Evolutionary conservation across 1,140 invertebrate genomes (phyloP), one percentile per base, ranked within the genome.

Genomic region (Zaprionus taronus): DNA sequence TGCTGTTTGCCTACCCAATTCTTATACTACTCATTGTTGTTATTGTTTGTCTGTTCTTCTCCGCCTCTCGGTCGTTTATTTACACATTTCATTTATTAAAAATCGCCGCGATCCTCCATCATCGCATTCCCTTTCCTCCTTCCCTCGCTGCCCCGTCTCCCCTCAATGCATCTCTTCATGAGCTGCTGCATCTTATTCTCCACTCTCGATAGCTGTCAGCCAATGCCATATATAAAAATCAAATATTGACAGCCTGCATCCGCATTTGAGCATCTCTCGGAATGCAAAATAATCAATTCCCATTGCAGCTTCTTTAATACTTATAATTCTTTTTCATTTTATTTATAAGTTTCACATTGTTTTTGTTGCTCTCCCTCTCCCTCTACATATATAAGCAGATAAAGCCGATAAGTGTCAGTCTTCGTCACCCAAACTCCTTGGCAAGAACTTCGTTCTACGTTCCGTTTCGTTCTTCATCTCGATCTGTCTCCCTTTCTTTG

Each of bases 11-110:
- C 83, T 83, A 89, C 64, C 77, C 84, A 86, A 86, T 86, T 86
- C 84, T 80, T 80, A 66, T 75, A 34, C 74, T 56, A 34, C 75
- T 49, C 63, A 20, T 66, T 64, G 15, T 72, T 65, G 26, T 28
- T 28, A 26, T 26, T 26, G 53, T 47, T 47, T 72, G 31, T 67
- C 15, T 53, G 44, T 34, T 49, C 28, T 57, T 26, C 12, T 20
- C 31, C 31, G 31, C 31, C 41, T 63, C 34, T 24, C 17, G 34
- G 34, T 41, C 65, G 81, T 82, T 86, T 80, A 87, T 86, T 86
- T 84, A 86, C 83, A 89, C 84, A 86, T 86, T 86, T 80, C 83
- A 89, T 86, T 86, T 86, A 86, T 89, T 86, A 72, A 89, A 86
- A 89, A 83, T 78, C 41, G 51, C 78, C 24, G 76, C 79, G 75